These are phyloP conservation scores for Cathartes aura DNA, from an alignment of 2,113 vertebrate species.

Conservation along the genomic window DNA sequence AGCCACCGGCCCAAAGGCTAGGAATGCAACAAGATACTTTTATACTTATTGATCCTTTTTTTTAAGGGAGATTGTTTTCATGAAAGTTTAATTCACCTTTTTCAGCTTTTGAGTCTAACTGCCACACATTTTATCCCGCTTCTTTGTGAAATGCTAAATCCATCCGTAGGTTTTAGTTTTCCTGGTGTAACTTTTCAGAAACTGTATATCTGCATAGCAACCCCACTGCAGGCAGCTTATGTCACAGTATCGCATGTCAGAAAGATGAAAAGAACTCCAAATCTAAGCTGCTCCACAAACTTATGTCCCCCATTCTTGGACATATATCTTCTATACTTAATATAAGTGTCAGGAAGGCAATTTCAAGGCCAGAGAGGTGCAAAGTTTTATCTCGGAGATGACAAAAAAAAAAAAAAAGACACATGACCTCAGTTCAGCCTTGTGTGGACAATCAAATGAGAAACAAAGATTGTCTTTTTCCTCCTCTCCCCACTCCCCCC, in stretches of 20 bases:
- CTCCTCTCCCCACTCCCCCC: constrained; percentile 28
- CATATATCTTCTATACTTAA: constrained; percentile 70
- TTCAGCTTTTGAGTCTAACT: constrained; percentile 78
- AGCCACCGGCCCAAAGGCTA: constrained; percentile 33
- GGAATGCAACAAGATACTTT: constrained; percentile 69
- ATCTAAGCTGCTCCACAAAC: constrained; percentile 74
- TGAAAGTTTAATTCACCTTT: constrained; percentile 77
- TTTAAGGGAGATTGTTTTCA: constrained; percentile 75
- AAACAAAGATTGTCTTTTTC: constrained; percentile 83
- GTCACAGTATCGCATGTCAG: constrained; percentile 79
- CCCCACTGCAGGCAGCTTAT: constrained; percentile 77
- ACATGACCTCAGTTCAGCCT: constrained; percentile 56
- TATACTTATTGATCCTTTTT: constrained; percentile 72
- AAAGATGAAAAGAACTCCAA: constrained; percentile 80
- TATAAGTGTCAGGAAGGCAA: constrained; percentile 68
- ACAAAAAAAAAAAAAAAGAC: constrained; percentile 61
- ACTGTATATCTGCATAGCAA: constrained; percentile 86
- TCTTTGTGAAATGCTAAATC: constrained; percentile 83
- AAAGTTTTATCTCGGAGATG: constrained; percentile 75
- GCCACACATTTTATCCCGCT: constrained; percentile 79
- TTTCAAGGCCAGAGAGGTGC: constrained; percentile 71
- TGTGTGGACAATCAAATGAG: constrained; percentile 63
- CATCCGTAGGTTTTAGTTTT: constrained; percentile 81
- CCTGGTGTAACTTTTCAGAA: constrained; percentile 88
- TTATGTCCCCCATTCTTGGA: constrained; percentile 60